A percentile compares a stretch with the other conserved stretches of the same genome.
Evolutionary conservation across 2,797 vertebrate species (phyloP).

Genomic region (Gobionotothen gibberifrons): DNA sequence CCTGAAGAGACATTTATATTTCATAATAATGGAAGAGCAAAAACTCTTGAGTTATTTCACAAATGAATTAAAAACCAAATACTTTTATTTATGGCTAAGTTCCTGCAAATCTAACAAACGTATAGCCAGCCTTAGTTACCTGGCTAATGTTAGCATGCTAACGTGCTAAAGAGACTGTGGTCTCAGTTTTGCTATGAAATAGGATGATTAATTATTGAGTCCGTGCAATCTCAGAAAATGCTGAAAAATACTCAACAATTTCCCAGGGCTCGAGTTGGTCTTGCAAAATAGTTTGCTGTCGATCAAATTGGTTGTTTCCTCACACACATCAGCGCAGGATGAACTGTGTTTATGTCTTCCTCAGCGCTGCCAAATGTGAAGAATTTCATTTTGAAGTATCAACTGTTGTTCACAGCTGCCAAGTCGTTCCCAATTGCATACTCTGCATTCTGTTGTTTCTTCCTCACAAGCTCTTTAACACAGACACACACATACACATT

Average conservation of each 20-base stretch:
- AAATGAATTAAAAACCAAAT: no score
- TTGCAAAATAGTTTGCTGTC: background rate
- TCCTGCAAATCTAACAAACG: background rate
- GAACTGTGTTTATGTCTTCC: background rate
- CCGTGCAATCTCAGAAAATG: background rate
- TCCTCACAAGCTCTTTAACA: conserved; percentile 41
- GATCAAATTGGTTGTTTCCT: background rate
- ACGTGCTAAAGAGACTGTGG: no score
- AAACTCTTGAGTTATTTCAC: no score
- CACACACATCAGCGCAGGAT: background rate
- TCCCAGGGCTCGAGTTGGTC: background rate
- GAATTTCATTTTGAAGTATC: conserved; percentile 26
- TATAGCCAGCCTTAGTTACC: background rate
- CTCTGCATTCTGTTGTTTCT: conserved; percentile 46
- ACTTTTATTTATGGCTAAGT: no score
- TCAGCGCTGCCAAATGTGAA: conserved; percentile 25
- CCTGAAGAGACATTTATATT: no score
- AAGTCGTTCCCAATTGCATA: conserved; percentile 37
- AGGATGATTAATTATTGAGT: background rate
- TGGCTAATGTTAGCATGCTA: no score
- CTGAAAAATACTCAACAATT: background rate
- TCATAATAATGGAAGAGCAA: no score
- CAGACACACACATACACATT: conserved; percentile 18
- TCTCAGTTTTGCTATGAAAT: background rate
- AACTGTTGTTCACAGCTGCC: conserved; percentile 44